Evolutionary conservation across 2,797 vertebrate species (phyloP).

Genomic region (Enteromius treurensis): DNA sequence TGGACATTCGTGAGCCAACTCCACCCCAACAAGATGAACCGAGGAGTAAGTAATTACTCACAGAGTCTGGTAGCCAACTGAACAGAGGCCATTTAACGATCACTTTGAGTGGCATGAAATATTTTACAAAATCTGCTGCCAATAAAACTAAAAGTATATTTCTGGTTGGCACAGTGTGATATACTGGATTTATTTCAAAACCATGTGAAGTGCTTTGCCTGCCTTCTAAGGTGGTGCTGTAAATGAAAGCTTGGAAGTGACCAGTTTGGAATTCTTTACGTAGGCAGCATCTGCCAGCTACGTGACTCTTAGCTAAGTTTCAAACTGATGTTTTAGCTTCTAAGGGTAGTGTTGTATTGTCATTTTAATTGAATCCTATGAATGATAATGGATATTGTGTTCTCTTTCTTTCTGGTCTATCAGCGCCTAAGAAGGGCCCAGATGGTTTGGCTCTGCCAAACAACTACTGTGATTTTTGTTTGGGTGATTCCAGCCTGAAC

Average conservation of each 20-base stretch:
- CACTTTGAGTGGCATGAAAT: not conserved
- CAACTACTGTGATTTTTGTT: constrained; percentile 95
- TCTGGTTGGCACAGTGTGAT: not conserved
- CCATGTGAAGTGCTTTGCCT: not conserved
- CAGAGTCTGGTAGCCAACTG: not conserved
- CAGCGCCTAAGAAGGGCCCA: constrained; percentile 89
- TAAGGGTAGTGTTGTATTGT: not conserved
- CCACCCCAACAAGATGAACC: constrained; percentile 85
- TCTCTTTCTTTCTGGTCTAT: constrained; percentile 6
- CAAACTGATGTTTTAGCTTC: not conserved
- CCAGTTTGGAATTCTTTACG: not conserved
- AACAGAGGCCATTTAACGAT: not conserved
- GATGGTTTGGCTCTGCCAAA: constrained; percentile 92
- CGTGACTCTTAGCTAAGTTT: not conserved
- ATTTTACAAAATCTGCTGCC: constrained; percentile 2
- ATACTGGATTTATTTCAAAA: not conserved
- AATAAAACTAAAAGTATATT: not conserved
- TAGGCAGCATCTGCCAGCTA: not conserved
- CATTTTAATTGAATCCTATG: not conserved
- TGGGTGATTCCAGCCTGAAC: constrained; percentile 93
- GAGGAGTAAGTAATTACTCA: constrained; percentile 79
- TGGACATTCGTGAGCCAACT: constrained; percentile 81
- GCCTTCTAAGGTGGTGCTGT: not conserved
- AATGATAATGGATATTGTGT: not conserved
- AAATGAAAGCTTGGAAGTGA: not conserved